These are phyloP conservation scores for Ellobium chinense DNA, from an alignment of 2,888 invertebrate species.

Conservation along the genomic window DNA sequence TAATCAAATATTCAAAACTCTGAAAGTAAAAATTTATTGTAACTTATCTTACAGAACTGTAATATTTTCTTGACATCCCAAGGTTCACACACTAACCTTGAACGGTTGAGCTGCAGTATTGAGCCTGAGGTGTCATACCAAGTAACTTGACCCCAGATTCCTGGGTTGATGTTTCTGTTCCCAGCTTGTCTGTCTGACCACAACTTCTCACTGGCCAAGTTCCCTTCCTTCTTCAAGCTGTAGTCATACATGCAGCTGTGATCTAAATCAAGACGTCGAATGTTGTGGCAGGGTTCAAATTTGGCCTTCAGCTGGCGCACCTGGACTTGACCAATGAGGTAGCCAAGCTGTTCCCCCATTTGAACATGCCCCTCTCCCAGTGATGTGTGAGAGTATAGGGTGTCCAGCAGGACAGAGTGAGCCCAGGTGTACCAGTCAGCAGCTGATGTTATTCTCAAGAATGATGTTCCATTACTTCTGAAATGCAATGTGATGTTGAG, in stretches of 20 bases:
- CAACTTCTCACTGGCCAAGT: not conserved
- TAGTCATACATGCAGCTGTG: conserved; percentile 52
- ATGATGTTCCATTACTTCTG: conserved; percentile 29
- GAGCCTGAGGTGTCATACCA: conserved; percentile 71
- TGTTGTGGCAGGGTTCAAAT: conserved; percentile 53
- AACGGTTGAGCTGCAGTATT: conserved; percentile 53
- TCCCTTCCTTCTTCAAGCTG: conserved; percentile 10
- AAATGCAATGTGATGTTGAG: not conserved
- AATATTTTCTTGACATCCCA: too few relatives aligned
- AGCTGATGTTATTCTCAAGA: conserved; percentile 9
- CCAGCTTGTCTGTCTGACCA: not conserved
- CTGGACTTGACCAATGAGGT: conserved; percentile 70
- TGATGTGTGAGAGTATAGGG: conserved; percentile 49
- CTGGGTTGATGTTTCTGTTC: not conserved
- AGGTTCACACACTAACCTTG: conserved; percentile 61
- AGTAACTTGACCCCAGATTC: conserved; percentile 59
- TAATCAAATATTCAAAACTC: too few relatives aligned
- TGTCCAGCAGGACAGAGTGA: conserved; percentile 61
- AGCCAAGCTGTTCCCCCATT: conserved; percentile 17
- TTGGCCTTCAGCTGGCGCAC: conserved; percentile 68
- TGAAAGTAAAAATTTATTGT: too few relatives aligned
- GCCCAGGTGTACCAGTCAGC: conserved; percentile 68
- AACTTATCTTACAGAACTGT: too few relatives aligned
- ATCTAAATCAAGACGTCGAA: conserved; percentile 39
- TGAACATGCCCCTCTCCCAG: not conserved